Percentiles rank a stretch among this genome's conserved stretches.
phyloP scores from a whole-genome alignment of 2,113 vertebrate genomes.

The Megaleporinus macrocephalus region DNA sequence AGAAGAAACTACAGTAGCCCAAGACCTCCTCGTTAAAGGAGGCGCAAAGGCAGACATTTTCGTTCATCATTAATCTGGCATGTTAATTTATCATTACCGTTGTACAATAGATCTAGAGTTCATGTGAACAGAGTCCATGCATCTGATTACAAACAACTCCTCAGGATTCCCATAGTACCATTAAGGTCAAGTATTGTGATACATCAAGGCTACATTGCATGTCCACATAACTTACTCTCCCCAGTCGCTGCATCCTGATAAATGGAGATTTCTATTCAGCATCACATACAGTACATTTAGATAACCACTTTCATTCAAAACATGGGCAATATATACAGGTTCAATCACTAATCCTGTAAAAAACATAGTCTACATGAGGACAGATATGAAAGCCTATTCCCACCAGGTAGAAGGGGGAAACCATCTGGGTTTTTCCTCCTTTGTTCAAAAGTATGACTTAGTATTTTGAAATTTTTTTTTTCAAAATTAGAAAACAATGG shows the following conservation, averaged over 20 bases:
- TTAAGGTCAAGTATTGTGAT: constrained; percentile 32
- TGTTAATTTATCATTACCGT: background rate
- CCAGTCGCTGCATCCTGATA: constrained; percentile 19
- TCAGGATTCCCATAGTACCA: constrained; percentile 6
- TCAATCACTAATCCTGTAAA: constrained; percentile 37
- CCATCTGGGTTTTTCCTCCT: background rate
- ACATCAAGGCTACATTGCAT: constrained; percentile 39
- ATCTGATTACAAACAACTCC: constrained; percentile 23
- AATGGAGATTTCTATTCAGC: constrained; percentile 24
- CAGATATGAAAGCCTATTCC: background rate
- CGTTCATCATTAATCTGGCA: constrained; percentile 19
- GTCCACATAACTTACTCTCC: constrained; percentile 23
- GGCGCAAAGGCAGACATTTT: constrained; percentile 5
- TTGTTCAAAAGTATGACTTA: too few species aligned
- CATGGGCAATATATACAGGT: constrained; percentile 46
- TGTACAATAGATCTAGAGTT: constrained; percentile 23
- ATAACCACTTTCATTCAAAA: constrained; percentile 27
- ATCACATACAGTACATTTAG: constrained; percentile 47
- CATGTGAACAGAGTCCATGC: constrained; percentile 11
- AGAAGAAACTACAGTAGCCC: constrained; percentile 26
- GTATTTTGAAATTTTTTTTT: too few species aligned
- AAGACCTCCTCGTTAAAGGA: constrained; percentile 40
- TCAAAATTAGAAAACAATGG: too few species aligned
- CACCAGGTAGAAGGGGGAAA: background rate
- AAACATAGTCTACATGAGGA: constrained; percentile 27